These are phyloP conservation scores for Eublepharis macularius DNA, from an alignment of 2,113 vertebrate species.

Conservation along the genomic window DNA sequence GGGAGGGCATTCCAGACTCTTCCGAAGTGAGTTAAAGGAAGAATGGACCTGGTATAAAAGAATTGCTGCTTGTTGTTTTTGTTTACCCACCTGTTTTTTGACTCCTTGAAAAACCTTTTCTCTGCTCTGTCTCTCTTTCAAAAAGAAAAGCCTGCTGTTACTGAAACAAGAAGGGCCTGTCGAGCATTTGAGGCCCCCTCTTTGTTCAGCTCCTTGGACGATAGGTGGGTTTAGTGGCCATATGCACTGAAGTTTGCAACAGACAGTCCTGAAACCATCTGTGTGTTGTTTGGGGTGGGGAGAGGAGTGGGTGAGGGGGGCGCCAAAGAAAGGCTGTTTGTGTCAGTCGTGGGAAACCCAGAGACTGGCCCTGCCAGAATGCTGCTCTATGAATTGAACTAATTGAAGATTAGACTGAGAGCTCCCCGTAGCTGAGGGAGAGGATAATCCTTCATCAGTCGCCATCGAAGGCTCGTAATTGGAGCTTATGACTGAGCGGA, in stretches of 20 bases:
- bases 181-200: slow-evolving; percentile 66
- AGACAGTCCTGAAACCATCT: slow-evolving; percentile 76
- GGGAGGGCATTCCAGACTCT: neutral
- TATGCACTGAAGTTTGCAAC: slow-evolving; percentile 76
- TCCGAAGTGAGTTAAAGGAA: slow-evolving; percentile 29
- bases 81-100: slow-evolving; percentile 75
- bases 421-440: slow-evolving; percentile 76
- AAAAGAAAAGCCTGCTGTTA: slow-evolving; percentile 67
- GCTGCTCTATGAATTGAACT: slow-evolving; percentile 82
- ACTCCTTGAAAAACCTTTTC: slow-evolving; percentile 64
- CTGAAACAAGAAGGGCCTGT: slow-evolving; percentile 76
- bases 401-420: slow-evolving; percentile 86
- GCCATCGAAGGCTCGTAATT: slow-evolving; percentile 80
- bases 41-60: slow-evolving; percentile 27
- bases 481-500: slow-evolving; percentile 83
- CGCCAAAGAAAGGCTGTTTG: slow-evolving; percentile 77
- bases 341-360: slow-evolving; percentile 84
- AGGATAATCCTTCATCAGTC: slow-evolving; percentile 89
- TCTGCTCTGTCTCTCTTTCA: slow-evolving; percentile 45
- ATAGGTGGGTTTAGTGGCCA: slow-evolving; percentile 73
- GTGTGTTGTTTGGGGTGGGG: slow-evolving; percentile 60
- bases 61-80: slow-evolving; percentile 59
- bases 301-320: slow-evolving; percentile 38
- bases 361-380: slow-evolving; percentile 73
- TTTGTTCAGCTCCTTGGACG: slow-evolving; percentile 68